Base-by-base conservation (phyloP, 2,113 vertebrate genomes). In the Cavia aperea region DNA sequence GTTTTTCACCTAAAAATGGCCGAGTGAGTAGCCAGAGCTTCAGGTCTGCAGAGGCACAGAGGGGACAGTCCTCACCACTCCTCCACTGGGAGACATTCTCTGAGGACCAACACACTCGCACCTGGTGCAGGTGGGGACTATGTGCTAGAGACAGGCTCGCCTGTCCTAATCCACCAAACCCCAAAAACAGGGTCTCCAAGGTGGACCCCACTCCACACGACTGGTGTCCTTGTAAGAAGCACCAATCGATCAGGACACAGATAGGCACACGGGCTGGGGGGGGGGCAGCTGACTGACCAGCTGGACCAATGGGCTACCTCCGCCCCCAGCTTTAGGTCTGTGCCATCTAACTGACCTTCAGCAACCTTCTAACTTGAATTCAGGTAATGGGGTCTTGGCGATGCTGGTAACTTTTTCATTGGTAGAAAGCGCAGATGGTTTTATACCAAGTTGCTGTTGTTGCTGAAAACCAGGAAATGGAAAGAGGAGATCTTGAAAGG, bases 371-470 rank as follows among this genome's bases (percentile, higher is more conserved):
- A 54, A 12, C 12, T 14, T 3, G 46, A 21, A 60, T 33, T 26
- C 65, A 39, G 60, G 8, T 43, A 33, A 5, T 19, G 51, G 0
- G 1, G 29, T 10, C 4, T 21, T 26, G 18, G 78, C 29, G 26
- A 65, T 0, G 36, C 21, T 54, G 10, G 26, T 23, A 66, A 21
- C 51, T 66, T 36, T 51, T 11, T 43, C 26, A 36, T 24, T 16
- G n/a, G 4, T 1, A 39, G 33, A 81, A 58, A 62, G 12, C 54
- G 31, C 73, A 36, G 72, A 36, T 15, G 43, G 43, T 51, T 62
- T 72, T 2, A 15, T 2, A 0, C 29, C 6, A 0, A 33, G 2
- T 29, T 3, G 9, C 26, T 29, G 21, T 43, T 0, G 26, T 43
- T 0, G 26, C 49, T 51, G 49, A 75, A 94, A 88, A 46, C 1